These are phyloP conservation scores for Dynastes grantii DNA, from an alignment of 2,888 invertebrate species.

Conservation along the genomic window DNA sequence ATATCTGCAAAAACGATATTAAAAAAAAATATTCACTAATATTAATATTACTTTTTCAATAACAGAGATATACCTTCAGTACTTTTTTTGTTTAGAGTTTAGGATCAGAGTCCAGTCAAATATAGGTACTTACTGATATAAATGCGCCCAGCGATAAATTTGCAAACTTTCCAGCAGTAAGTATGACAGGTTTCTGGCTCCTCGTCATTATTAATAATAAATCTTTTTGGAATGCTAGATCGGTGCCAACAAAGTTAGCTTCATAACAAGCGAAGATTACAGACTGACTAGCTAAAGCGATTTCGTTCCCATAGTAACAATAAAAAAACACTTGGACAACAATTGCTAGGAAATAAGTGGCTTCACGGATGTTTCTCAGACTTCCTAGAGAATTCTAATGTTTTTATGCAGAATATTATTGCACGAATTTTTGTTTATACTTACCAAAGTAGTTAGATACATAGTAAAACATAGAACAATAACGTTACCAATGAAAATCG, in stretches of 20 bases:
- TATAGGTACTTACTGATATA: not conserved
- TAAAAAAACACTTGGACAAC: not conserved
- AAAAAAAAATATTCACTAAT: not conserved
- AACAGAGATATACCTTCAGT: no score
- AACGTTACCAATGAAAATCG: not conserved
- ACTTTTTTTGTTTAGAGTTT: no score
- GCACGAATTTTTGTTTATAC: not conserved
- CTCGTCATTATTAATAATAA: constrained; percentile 17
- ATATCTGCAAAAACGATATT: constrained; percentile 5
- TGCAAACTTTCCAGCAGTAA: constrained; percentile 16
- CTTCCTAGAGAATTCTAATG: not conserved
- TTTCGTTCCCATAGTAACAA: constrained; percentile 9
- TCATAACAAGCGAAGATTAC: constrained; percentile 11
- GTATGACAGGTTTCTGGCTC: constrained; percentile 11
- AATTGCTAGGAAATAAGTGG: not conserved
- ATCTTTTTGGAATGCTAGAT: constrained; percentile 9
- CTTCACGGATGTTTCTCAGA: not conserved
- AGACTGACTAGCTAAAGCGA: not conserved
- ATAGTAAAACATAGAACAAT: constrained; percentile 7
- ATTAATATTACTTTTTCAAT: no score
- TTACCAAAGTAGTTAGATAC: constrained; percentile 4
- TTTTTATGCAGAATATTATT: not conserved
- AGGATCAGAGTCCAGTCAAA: no score
- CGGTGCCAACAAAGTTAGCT: not conserved
- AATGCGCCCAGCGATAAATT: not conserved